Evolutionary conservation across 2,888 invertebrate genomes (phyloP), one percentile per base, ranked within the genome.

Genomic region (Electrophaes corylata): DNA sequence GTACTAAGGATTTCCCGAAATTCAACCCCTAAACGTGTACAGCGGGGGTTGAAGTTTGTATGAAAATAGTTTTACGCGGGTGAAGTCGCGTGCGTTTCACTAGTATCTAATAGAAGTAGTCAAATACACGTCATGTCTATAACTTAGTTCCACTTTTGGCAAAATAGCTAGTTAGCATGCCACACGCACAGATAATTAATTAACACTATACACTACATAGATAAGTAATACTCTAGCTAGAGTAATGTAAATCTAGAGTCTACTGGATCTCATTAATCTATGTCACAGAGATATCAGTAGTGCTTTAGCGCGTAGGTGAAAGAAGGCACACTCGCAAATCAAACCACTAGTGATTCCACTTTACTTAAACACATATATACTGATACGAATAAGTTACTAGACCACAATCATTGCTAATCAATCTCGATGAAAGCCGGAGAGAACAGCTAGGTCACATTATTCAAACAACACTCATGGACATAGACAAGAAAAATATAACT

Each of bases 391-490:
- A 83, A 76, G 76, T 78, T 77, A 75, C 72, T 71, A 70, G 70
- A 74, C 79, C 72, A 79, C 80, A 88, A 84, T 86, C 83, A 79
- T 68, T 71, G 72, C 79, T 76, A 76, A 80, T 86, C 85, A 83
- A 87, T 87, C 84, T 84, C 71, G 70, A 63, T 35, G 14, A 46
- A 11, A 16, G 16, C 47, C 16, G 26, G 2, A n/a, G 10, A 0
- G 14, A 53, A 53, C 33, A 45, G 53, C 53, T 49, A 26, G 26
- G 11, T 35, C 44, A 58, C 52, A 18, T 46, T 10, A 10, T n/a
- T n/a, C 26, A 29, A 2, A 29, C 26, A 29, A 29, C 23, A 26
- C 5, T 26, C 23, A 26, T 5, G n/a, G n/a, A n/a, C n/a, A n/a
- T n/a, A n/a, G n/a, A n/a, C n/a, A n/a, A n/a, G n/a, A 20, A 20